Evolutionary conservation across 2,888 invertebrate species (phyloP).

Genomic region (Furcula furcula): DNA sequence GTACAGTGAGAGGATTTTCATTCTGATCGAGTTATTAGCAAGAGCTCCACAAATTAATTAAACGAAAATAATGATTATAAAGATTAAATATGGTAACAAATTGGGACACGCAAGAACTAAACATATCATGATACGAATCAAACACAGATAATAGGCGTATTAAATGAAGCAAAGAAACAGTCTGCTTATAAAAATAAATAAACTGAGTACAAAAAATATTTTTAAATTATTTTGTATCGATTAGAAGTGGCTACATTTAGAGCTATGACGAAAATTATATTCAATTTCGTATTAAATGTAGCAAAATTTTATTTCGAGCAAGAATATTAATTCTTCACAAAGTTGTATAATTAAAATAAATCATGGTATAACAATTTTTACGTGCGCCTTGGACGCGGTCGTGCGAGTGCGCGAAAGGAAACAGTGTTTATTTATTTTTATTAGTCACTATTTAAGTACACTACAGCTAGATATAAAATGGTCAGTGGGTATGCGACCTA

Average conservation of each 20-base stretch:
- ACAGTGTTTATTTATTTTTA: constrained; percentile 18
- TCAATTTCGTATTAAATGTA: too few relatives aligned
- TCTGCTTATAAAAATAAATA: constrained; percentile 27
- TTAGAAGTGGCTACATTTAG: too few relatives aligned
- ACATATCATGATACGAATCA: constrained; percentile 20
- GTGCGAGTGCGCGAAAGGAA: not conserved
- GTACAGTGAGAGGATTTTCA: too few relatives aligned
- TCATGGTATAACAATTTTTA: too few relatives aligned
- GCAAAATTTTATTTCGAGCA: too few relatives aligned
- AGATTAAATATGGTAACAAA: constrained; percentile 30
- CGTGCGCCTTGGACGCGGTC: not conserved
- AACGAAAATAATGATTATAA: constrained; percentile 7
- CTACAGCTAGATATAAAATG: constrained; percentile 34
- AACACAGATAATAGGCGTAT: constrained; percentile 17
- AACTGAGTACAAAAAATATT: too few relatives aligned
- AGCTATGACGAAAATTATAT: too few relatives aligned
- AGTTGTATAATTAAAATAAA: too few relatives aligned
- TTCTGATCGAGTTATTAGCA: too few relatives aligned
- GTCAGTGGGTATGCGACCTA: constrained; percentile 32
- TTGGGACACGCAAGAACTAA: constrained; percentile 20
- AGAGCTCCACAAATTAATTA: constrained; percentile 23
- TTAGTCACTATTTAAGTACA: constrained; percentile 31
- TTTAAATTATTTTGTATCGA: too few relatives aligned
- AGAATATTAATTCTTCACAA: too few relatives aligned
- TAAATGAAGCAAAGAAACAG: constrained; percentile 17